Percentiles rank a stretch among this genome's conserved stretches.
phyloP scores from a whole-genome alignment of 1,140 invertebrate species.

The Homalodisca vitripennis region DNA sequence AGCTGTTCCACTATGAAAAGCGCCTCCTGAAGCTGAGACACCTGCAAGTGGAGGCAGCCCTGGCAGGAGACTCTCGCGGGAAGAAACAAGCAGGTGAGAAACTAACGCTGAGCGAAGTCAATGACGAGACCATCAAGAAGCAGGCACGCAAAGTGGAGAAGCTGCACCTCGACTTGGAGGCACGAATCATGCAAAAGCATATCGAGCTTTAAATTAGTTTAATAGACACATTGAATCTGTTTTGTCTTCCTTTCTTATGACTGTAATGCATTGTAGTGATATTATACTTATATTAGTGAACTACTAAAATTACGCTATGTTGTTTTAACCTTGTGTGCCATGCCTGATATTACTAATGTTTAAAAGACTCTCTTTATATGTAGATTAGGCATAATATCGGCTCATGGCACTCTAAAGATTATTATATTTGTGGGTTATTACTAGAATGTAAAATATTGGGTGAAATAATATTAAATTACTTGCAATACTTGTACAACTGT shows the following conservation, averaged over 20 bases:
- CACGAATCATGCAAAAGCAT: slow-evolving; percentile 72
- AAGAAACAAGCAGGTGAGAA: slow-evolving; percentile 60
- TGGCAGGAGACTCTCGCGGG: slow-evolving; percentile 51
- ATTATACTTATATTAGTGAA: no score
- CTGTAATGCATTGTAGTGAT: no score
- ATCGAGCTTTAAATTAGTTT: slow-evolving; percentile 58
- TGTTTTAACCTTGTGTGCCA: no score
- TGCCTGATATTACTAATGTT: no score
- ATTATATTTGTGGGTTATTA: no score
- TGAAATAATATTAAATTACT: no score
- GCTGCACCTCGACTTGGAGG: slow-evolving; percentile 77
- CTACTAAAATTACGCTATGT: no score
- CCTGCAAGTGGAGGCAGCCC: slow-evolving; percentile 71
- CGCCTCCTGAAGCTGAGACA: slow-evolving; percentile 79
- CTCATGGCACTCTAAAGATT: no score
- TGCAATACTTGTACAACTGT: no score
- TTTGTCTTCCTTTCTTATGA: background rate
- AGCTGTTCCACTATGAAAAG: slow-evolving; percentile 85
- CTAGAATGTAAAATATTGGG: no score
- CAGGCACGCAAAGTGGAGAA: slow-evolving; percentile 83
- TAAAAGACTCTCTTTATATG: no score
- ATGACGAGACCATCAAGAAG: slow-evolving; percentile 76
- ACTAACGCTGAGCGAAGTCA: slow-evolving; percentile 56
- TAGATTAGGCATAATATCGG: no score
- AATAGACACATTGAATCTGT: background rate